Evolutionary conservation across 1,140 invertebrate species (phyloP).

Genomic region (Temnothorax nylanderi): DNA sequence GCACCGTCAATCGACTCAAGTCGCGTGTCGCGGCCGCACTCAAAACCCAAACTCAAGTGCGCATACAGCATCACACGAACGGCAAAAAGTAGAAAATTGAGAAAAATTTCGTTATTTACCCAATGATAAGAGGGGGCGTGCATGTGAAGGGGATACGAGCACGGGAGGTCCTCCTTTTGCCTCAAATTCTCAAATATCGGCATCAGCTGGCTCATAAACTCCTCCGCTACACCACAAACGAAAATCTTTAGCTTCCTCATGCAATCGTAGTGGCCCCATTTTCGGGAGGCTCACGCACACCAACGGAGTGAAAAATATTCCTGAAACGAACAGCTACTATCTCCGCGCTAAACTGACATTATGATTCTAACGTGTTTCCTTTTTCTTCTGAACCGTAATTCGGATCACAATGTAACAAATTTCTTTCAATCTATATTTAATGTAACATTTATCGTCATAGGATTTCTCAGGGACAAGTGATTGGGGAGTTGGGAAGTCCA

Average conservation of each 20-base stretch:
- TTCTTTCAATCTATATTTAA: background rate
- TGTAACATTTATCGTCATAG: background rate
- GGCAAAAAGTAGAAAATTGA: constrained; percentile 69
- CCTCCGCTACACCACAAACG: constrained; percentile 91
- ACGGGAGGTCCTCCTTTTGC: constrained; percentile 94
- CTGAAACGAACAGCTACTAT: constrained; percentile 35
- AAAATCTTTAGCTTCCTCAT: constrained; percentile 80
- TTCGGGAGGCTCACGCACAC: background rate
- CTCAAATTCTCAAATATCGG: constrained; percentile 96
- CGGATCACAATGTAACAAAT: constrained; percentile 72
- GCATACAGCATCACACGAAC: constrained; percentile 63
- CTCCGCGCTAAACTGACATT: constrained; percentile 25
- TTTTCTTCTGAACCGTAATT: background rate
- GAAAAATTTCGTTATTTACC: constrained; percentile 87
- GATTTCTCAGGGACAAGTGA: background rate
- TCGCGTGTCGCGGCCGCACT: background rate
- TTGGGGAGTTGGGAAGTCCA: background rate
- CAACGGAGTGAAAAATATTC: constrained; percentile 17
- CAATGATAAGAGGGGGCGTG: constrained; percentile 89
- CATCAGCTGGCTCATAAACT: constrained; percentile 96
- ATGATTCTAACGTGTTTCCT: background rate
- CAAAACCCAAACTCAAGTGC: constrained; percentile 48
- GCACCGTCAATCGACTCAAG: constrained; percentile 26
- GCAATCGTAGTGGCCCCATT: constrained; percentile 28
- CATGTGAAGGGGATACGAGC: constrained; percentile 94